Evolutionary conservation across 2,113 vertebrate species (phyloP), one percentile per base, ranked within the genome.

Genomic region (Barbus barbus): DNA sequence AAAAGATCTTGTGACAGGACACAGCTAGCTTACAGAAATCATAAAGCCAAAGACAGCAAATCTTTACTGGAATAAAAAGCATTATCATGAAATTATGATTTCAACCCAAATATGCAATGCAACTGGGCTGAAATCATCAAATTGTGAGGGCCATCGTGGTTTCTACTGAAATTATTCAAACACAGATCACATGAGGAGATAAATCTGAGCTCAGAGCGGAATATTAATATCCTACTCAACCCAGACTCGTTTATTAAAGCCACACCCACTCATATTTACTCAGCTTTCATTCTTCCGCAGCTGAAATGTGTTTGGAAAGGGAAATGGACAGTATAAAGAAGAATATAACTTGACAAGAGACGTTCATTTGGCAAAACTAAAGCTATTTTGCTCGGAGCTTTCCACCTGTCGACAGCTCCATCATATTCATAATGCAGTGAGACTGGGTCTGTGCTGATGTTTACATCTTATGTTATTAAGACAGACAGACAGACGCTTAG

Each of bases 191-290:
- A 58, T n/a, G 53, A 58, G 53, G 20, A 58, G 22, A n/a, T 58
- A 9, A 58, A 58, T 8, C 38, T 41, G 38, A 73, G 38, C 69
- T 53, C 28, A 33, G 26, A 3, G 74, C 11, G 3, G 74, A 77
- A 77, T 53, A 77, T 77, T 56, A 77, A 77, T 53, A 1, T 58
- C 11, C 11, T 24, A 6, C 28, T 36, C 46, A 53, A 53, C 24
- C 75, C 48, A 33, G 18, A 38, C 72, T 83, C n/a, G 44, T 75
- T 33, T 78, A 46, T n/a, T 84, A 71, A 44, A 20, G 67, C 41
- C 33, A 60, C 76, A 53, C 75, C 76, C 83, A 79, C 83, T 31
- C 48, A 36, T 38, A 33, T 61, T 31, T n/a, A 3, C 7, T 78
- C 75, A 84, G 61, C 48, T 13, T 63, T 61, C 56, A 44, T 28